A percentile compares a stretch with the other conserved stretches of the same genome.
phyloP scores from a whole-genome alignment of 1,140 invertebrate species.

The Aphelinus certus region DNA sequence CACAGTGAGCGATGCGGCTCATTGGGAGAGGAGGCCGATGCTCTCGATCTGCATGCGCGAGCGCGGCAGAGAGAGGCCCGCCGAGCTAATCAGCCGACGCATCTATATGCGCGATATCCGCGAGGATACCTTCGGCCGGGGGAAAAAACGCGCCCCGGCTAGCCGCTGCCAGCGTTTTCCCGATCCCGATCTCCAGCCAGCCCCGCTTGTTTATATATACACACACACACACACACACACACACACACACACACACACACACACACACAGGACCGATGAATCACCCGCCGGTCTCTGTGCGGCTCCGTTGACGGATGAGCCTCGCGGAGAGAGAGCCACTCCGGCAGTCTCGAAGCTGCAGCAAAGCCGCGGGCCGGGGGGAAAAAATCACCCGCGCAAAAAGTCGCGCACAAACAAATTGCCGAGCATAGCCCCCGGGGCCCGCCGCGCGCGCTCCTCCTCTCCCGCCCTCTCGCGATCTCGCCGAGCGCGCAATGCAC shows the following conservation, averaged over 20 bases:
- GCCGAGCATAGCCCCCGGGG: not conserved
- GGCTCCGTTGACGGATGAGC: conserved; percentile 27
- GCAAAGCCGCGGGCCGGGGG: not conserved
- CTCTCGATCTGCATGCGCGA: conserved; percentile 17
- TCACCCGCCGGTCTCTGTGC: conserved; percentile 6
- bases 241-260: too few relatives aligned
- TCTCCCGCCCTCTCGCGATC: not conserved
- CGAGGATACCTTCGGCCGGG: conserved; percentile 7
- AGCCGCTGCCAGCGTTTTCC: not conserved
- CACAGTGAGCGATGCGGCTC: not conserved
- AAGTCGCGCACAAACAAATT: conserved; percentile 13
- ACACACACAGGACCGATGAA: conserved; percentile 1
- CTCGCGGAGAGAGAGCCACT: conserved; percentile 9
- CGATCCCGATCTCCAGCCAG: conserved; percentile 14
- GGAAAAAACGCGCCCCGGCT: conserved; percentile 13
- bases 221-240: too few relatives aligned
- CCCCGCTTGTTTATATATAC: too few relatives aligned
- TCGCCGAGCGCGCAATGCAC: not conserved
- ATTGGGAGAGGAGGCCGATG: conserved; percentile 19
- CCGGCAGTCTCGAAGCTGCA: not conserved
- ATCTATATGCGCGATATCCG: conserved; percentile 27
- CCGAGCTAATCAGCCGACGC: not conserved
- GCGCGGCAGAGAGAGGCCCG: not conserved
- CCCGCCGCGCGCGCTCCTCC: not conserved
- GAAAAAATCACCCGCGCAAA: not conserved